Conservation (phyloP, 92 coral and sea anemone genomes). For the Pocillopora meandrina region DNA sequence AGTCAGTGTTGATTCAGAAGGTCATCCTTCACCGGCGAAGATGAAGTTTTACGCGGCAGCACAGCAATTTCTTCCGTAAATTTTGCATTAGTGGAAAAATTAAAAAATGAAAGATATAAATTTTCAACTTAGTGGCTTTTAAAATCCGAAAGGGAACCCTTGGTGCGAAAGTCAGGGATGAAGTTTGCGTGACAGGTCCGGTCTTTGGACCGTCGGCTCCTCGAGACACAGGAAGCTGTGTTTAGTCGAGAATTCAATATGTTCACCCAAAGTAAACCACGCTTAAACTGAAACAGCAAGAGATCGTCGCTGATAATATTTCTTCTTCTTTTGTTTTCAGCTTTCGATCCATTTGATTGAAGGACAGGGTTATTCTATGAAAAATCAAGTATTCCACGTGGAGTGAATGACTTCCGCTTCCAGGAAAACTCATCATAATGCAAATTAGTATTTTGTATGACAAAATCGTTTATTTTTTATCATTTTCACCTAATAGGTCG, state of each 20-base stretch:
- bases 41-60: not conserved
- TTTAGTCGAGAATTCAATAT: no score
- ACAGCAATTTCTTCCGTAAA: not conserved
- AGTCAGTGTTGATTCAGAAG: not conserved
- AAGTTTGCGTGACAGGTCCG: constrained; percentile 4
- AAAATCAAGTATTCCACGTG: constrained; percentile 31
- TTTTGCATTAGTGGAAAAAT: not conserved
- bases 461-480: no score
- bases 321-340: not conserved
- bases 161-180: not conserved
- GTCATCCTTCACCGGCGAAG: not conserved
- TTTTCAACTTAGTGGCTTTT: not conserved
- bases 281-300: not conserved
- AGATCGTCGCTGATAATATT: not conserved
- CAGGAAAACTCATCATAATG: not conserved
- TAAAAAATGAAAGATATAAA: not conserved
- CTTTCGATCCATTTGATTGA: constrained; percentile 31
- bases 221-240: no score
- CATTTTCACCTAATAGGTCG: not conserved
- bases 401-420: not conserved
- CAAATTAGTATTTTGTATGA: not conserved
- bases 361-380: not conserved
- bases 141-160: not conserved
- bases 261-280: not conserved
- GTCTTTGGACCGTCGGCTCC: no score